Base-by-base conservation (phyloP, 2,113 vertebrate species). In the Tragulus kanchil region DNA sequence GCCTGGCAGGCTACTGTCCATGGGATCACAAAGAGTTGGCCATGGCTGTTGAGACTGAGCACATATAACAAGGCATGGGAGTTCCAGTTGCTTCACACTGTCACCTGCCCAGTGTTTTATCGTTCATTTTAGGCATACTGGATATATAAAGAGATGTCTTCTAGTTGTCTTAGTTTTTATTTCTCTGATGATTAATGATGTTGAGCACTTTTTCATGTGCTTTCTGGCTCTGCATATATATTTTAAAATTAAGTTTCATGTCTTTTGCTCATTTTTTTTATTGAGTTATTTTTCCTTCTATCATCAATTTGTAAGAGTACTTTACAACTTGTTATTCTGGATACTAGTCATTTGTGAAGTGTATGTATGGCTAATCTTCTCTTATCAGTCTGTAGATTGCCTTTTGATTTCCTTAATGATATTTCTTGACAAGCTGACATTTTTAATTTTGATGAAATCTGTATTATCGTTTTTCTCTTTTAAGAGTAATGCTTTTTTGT, bases 381-480 rank as follows among this genome's bases (percentile, higher is more conserved):
- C 77, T 95, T 54, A 36, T 31, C 16, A 82, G 31, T n/a, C n/a
- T 62, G 3, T 71, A 90, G n/a, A 52, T 88, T 87, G 15, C 58
- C 45, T 90, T 90, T 73, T 85, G 2, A 79, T 89, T 89, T 92
- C 65, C 48, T 89, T 95, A 77, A 42, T 71, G 56, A n/a, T 85
- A 78, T 75, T 93, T 93, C 77, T 85, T 92, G 31, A 61, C 45
- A 21, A 90, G 45, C 15, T 69, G 9, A 59, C 23, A 48, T 59
- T 94, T 90, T 96, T 15, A 69, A 69, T 81, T 71, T 93, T 91
- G 50, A 64, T 69, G 31, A 92, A 94, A 67, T 81, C 19, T 10
- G 23, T 48, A 6, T 77, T 87, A 50, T 10, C 13, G 54, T 1
- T 59, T 62, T 85, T 79, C 93, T 82, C 23, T 58, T 86, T 56